A percentile compares a stretch with the other conserved stretches of the same genome.
Conservation (phyloP, 1,140 invertebrate genomes). For the Phthorimaea operculella region DNA sequence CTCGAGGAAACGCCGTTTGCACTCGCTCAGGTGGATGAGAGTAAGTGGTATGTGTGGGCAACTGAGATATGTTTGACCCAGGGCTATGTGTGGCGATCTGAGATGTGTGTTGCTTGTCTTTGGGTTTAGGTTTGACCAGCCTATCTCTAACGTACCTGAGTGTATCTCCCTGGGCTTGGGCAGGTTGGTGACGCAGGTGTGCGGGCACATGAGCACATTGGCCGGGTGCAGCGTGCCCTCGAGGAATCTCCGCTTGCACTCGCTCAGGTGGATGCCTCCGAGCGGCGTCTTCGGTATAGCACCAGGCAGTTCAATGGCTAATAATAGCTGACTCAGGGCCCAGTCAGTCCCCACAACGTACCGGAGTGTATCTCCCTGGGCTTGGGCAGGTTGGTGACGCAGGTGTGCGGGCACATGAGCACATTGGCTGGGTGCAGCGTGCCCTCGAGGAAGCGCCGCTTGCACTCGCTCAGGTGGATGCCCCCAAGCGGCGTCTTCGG, state of each 20-base stretch:
- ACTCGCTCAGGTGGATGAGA: slow-evolving; percentile 97
- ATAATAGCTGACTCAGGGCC: too few species aligned
- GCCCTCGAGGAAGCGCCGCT: slow-evolving; percentile 95
- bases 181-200: slow-evolving; percentile 99
- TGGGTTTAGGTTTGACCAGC: too few species aligned
- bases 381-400: slow-evolving; percentile 99
- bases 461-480: slow-evolving; percentile 97
- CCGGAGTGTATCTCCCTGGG: slow-evolving; percentile 91
- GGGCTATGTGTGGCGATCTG: too few species aligned
- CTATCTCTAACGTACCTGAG: too few species aligned
- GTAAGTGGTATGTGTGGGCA: slow-evolving; percentile 98
- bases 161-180: slow-evolving; percentile 98
- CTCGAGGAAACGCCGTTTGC: slow-evolving; percentile 94
- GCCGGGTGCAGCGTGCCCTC: slow-evolving; percentile 97
- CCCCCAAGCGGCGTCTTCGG: slow-evolving; percentile 98
- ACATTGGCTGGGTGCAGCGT: slow-evolving; percentile 98
- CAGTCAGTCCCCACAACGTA: too few species aligned
- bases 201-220: slow-evolving; percentile 98
- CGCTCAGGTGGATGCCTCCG: slow-evolving; percentile 97
- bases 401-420: slow-evolving; percentile 99
- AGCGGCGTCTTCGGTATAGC: slow-evolving; percentile 97
- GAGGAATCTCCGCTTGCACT: slow-evolving; percentile 94
- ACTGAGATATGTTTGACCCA: too few species aligned
- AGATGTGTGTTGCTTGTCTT: too few species aligned
- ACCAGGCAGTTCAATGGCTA: slow-evolving; percentile 99